These are phyloP conservation scores for Brotula barbata DNA, from an alignment of 2,797 vertebrate species.

Conservation along the genomic window DNA sequence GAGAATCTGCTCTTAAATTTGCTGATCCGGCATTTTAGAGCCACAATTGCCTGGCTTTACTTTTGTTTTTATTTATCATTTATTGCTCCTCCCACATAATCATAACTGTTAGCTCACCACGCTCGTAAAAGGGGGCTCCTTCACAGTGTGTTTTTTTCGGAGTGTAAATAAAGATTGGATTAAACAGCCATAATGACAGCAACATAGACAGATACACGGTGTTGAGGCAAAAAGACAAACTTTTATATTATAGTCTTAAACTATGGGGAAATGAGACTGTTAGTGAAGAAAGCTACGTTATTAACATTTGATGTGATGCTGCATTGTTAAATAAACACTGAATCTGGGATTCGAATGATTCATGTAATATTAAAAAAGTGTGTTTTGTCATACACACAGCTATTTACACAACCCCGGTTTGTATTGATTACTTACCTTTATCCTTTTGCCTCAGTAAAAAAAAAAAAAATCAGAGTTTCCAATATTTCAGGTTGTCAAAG, in stretches of 20 bases:
- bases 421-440: conserved; percentile 70
- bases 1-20: too few species aligned
- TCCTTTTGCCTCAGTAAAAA: conserved; percentile 43
- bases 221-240: too few species aligned
- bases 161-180: too few species aligned
- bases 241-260: conserved; percentile 2
- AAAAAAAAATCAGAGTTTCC: conserved; percentile 59
- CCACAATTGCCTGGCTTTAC: too few species aligned
- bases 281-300: background rate
- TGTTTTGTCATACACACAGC: background rate
- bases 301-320: background rate
- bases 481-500: conserved; percentile 66
- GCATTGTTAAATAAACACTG: background rate
- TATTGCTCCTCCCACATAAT: too few species aligned
- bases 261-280: background rate
- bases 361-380: background rate
- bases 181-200: too few species aligned
- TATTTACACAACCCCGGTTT: background rate
- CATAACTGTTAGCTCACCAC: too few species aligned
- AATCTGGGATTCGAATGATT: conserved; percentile 14
- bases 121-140: too few species aligned
- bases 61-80: too few species aligned
- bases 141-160: too few species aligned
- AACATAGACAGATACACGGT: too few species aligned
- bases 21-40: too few species aligned